A percentile compares a stretch with the other conserved stretches of the same genome.
Conservation (phyloP, 2,888 invertebrate genomes). For the Brachypalpus laphriformis region DNA sequence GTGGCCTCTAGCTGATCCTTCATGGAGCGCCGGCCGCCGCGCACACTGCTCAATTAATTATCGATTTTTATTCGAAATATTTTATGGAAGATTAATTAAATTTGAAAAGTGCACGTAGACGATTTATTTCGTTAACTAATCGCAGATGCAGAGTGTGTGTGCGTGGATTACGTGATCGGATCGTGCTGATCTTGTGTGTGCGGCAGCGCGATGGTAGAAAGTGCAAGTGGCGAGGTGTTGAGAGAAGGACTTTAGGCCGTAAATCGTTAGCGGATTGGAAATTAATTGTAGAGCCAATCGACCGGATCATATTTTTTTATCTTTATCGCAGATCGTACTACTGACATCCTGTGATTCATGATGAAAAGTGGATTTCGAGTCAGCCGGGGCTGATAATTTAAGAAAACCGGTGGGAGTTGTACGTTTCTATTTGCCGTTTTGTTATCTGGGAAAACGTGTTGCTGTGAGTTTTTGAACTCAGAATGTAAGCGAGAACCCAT, state of each 20-base stretch:
- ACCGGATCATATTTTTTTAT: conserved; percentile 58
- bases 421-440: conserved; percentile 56
- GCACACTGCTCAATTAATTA: conserved; percentile 53
- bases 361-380: conserved; percentile 28
- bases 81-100: conserved; percentile 67
- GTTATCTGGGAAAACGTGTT: conserved; percentile 49
- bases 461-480: conserved; percentile 21
- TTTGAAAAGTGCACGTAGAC: conserved; percentile 44
- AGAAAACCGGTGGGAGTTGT: conserved; percentile 16
- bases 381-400: conserved; percentile 24
- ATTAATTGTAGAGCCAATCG: conserved; percentile 64
- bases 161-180: conserved; percentile 63
- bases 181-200: conserved; percentile 5
- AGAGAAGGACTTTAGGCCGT: conserved; percentile 58
- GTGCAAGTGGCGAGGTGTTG: conserved; percentile 63
- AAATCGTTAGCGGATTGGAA: conserved; percentile 44
- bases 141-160: conserved; percentile 43
- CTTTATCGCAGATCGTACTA: conserved; percentile 58
- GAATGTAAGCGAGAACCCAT: conserved; percentile 8
- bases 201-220: conserved; percentile 25
- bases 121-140: conserved; percentile 63
- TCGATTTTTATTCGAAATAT: conserved; percentile 60
- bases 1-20: conserved; percentile 27
- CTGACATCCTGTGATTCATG: conserved; percentile 64
- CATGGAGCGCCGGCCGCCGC: not conserved